Evolutionary conservation across 2,113 vertebrate species (phyloP), one percentile per base, ranked within the genome.

Genomic region (Bagarius yarrelli): DNA sequence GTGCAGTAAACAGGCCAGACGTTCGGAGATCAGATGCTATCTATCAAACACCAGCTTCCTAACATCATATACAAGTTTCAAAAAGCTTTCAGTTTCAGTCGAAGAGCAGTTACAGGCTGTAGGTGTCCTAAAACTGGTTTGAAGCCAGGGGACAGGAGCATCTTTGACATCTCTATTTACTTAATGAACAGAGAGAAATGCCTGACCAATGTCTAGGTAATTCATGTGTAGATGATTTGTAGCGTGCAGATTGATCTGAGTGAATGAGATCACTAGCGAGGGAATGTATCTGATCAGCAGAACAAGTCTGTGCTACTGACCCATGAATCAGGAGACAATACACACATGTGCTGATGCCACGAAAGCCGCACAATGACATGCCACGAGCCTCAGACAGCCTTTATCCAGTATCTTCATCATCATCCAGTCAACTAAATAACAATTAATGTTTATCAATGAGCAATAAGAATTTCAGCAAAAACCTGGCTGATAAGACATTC

Each of bases 201-300:
- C 44, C 23, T 40, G 15, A 67, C 0, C 11, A 8, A 16, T 1
- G 12, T n/a, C 14, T 15, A 44, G 21, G 19, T 18, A 36, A 44
- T n/a, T 67, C 0, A n/a, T 40, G 1, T 69, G 11, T 15, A 6
- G 23, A 15, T 25, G 23, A 19, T 16, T 47, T 69, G 13, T 60
- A 50, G 27, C 11, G 27, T 18, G 27, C 27, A 57, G 74, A 78
- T 27, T 78, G 59, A 78, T 81, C 27, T 44, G 59, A 50, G 34
- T 19, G 47, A 21, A 70, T 75, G 52, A 80, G 47, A 75, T 69
- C 80, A 79, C 36, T 71, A 40, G 78, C 83, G 80, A 75, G 30
- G 81, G 83, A 87, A 90, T 88, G 86, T 81, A 83, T 85, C 86
- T 82, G 79, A 88, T 91, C 87, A 89, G 87, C 88, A 87, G 18